phyloP scores from a whole-genome alignment of 2,888 invertebrate species.

The Brachynemurus nebulosus region DNA sequence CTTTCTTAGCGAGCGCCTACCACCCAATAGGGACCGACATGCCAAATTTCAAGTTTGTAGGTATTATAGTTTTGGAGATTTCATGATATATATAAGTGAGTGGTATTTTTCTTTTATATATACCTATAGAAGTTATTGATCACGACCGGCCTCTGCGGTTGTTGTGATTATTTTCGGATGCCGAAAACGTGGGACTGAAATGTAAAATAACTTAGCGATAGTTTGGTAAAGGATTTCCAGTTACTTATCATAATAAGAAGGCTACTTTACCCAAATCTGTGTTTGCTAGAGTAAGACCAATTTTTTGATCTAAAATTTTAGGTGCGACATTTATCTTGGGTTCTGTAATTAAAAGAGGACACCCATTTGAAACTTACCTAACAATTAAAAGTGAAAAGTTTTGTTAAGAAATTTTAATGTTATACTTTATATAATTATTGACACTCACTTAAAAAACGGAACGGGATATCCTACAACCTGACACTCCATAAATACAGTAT shows the following conservation, averaged over 20 bases:
- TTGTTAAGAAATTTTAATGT: neutral
- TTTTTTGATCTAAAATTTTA: slow-evolving; percentile 33
- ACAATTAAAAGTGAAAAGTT: too few relatives aligned
- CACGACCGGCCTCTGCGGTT: too few relatives aligned
- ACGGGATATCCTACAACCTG: slow-evolving; percentile 55
- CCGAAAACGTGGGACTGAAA: too few relatives aligned
- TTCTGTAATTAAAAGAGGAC: slow-evolving; percentile 28
- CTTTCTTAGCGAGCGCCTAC: too few relatives aligned
- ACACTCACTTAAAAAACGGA: slow-evolving; percentile 53
- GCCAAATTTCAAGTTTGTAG: too few relatives aligned
- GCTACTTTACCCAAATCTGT: slow-evolving; percentile 19
- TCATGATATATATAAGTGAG: too few relatives aligned
- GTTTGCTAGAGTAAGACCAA: slow-evolving; percentile 27
- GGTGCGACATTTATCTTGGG: slow-evolving; percentile 50
- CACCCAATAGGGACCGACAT: too few relatives aligned
- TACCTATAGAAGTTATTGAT: too few relatives aligned
- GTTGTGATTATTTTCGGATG: too few relatives aligned
- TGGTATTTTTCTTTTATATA: too few relatives aligned
- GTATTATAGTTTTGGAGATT: too few relatives aligned
- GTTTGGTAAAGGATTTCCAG: slow-evolving; percentile 47
- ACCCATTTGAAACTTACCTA: too few relatives aligned
- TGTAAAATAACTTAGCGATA: slow-evolving; percentile 44
- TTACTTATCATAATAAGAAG: slow-evolving; percentile 42
- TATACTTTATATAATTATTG: neutral
- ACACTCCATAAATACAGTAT: slow-evolving; percentile 47